These are phyloP conservation scores for Aethes cnicana DNA, from an alignment of 2,888 invertebrate genomes.

Conservation along the genomic window DNA sequence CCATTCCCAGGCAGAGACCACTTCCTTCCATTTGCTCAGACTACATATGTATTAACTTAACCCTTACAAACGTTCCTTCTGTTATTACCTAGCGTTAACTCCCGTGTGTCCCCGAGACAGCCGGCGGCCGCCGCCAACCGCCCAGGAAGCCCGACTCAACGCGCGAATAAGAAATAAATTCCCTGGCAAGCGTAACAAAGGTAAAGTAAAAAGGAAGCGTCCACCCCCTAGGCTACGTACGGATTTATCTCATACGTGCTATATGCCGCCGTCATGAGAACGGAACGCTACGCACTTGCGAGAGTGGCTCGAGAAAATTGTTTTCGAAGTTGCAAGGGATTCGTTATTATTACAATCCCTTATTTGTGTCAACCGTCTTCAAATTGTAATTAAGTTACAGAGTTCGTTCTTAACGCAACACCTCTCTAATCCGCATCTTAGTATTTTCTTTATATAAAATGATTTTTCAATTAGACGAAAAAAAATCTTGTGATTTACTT, in stretches of 20 bases:
- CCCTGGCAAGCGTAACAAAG: constrained; percentile 80
- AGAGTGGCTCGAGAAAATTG: constrained; percentile 23
- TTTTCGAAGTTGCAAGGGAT: too few species aligned
- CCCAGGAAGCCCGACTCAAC: constrained; percentile 80
- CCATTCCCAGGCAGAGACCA: too few species aligned
- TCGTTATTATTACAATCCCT: too few species aligned
- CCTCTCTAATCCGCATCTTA: too few species aligned
- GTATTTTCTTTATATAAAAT: too few species aligned
- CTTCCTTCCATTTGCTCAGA: too few species aligned
- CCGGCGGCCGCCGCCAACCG: constrained; percentile 71
- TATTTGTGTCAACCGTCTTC: too few species aligned
- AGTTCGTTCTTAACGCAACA: too few species aligned
- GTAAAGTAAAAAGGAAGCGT: constrained; percentile 78
- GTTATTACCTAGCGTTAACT: not conserved
- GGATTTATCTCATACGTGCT: constrained; percentile 69
- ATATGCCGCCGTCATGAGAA: constrained; percentile 47
- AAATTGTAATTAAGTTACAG: too few species aligned
- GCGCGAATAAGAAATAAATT: constrained; percentile 80
- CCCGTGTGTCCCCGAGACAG: constrained; percentile 43
- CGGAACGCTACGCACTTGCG: constrained; percentile 56
- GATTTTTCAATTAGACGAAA: too few species aligned
- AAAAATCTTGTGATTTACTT: too few species aligned
- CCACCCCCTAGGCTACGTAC: constrained; percentile 59
- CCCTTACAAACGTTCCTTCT: not conserved
- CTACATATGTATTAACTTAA: too few species aligned